These are phyloP conservation scores for Actinostola sp. DNA, from an alignment of 92 coral and sea anemone species.

Conservation along the genomic window DNA sequence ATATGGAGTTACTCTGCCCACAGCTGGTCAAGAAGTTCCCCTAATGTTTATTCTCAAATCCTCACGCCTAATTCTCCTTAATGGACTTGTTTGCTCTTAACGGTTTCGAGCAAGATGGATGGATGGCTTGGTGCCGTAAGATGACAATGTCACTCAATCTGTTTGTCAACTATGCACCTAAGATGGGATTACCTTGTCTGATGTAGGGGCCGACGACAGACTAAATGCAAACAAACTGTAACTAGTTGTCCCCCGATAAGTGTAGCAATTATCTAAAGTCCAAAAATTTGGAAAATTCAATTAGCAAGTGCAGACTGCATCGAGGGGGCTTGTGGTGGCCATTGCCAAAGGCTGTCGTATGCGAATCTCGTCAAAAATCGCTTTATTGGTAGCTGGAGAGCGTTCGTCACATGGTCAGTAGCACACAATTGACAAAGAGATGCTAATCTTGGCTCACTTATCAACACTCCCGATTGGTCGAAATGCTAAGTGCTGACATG, in stretches of 20 bases:
- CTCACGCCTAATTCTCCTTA: constrained; percentile 7
- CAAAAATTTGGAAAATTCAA: constrained; percentile 32
- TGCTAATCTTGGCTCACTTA: constrained; percentile 22
- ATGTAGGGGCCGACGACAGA: constrained; percentile 24
- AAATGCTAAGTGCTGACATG: constrained; percentile 30
- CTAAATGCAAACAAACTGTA: constrained; percentile 14
- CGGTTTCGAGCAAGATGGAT: constrained; percentile 22
- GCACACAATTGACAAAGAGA: constrained; percentile 53
- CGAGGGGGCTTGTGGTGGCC: constrained; percentile 3
- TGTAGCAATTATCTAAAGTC: background rate
- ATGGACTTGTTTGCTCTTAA: constrained; percentile 46
- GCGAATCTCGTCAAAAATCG: constrained; percentile 20
- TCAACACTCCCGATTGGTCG: constrained; percentile 29
- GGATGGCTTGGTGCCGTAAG: constrained; percentile 6
- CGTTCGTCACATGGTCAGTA: constrained; percentile 14
- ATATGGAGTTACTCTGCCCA: background rate
- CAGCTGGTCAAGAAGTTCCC: background rate
- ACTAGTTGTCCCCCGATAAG: constrained; percentile 13
- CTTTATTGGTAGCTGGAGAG: constrained; percentile 7
- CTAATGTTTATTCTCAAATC: constrained; percentile 9
- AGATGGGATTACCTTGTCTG: constrained; percentile 11
- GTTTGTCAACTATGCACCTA: constrained; percentile 31
- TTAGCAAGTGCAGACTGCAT: background rate
- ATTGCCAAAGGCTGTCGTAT: constrained; percentile 5
- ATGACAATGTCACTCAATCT: constrained; percentile 23